A percentile compares a stretch with the other conserved stretches of the same genome.
These are phyloP conservation scores for Ceratina australensis DNA, from an alignment of 1,140 invertebrate species.

Conservation along the genomic window DNA sequence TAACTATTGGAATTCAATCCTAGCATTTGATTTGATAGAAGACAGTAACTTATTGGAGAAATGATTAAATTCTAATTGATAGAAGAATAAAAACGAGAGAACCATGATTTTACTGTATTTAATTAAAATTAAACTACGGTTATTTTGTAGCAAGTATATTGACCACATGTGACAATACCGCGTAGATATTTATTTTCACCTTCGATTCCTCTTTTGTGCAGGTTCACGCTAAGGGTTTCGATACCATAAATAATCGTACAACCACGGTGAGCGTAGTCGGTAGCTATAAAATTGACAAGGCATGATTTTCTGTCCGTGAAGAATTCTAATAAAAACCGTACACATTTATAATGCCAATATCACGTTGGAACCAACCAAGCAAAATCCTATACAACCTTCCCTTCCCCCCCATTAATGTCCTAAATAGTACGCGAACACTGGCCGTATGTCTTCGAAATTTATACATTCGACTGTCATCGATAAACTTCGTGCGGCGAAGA, in stretches of 20 bases:
- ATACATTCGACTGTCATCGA: no score
- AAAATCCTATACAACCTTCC: constrained; percentile 2
- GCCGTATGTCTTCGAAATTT: no score
- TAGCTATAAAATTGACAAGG: constrained; percentile 6
- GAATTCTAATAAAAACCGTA: not conserved
- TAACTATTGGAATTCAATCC: not conserved
- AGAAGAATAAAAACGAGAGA: no score
- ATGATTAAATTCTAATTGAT: no score
- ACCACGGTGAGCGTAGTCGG: not conserved
- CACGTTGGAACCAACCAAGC: not conserved
- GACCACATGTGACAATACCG: not conserved
- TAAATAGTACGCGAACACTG: no score
- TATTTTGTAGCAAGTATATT: not conserved
- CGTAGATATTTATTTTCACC: constrained; percentile 11
- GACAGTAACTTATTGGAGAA: no score
- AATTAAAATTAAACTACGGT: no score
- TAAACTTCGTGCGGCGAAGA: not conserved
- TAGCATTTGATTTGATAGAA: no score
- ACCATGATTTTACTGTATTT: not conserved
- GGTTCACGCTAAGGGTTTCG: constrained; percentile 7
- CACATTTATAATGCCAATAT: not conserved
- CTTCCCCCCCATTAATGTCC: not conserved
- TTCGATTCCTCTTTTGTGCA: constrained; percentile 13
- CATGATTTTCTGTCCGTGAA: not conserved
- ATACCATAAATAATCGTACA: constrained; percentile 29